Base-by-base conservation (phyloP, 2,797 vertebrate species). In the Eulemur albifrons region DNA sequence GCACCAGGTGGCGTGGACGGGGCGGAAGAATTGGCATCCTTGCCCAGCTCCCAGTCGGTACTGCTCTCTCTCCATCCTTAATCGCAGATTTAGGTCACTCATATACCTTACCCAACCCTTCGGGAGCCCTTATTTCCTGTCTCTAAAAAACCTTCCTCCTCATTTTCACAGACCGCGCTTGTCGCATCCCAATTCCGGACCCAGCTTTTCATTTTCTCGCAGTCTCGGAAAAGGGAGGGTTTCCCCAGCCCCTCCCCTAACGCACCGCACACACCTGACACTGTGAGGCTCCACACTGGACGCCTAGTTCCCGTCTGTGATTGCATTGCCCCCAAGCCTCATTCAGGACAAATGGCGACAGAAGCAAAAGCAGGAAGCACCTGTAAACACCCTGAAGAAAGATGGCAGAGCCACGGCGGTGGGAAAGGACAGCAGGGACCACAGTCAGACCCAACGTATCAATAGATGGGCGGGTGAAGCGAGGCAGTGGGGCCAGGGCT, bases 11-110 rank as follows among this genome's bases (percentile, higher is more conserved):
- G 0, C 99, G 99, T 2, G 99, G 99, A 30, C 99, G 99, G 27
- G 99, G 99, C 45, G 99, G 99, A 97, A 99, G 99, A 98, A 99
- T 99, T 21, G 99, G 99, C 99, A 99, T 99, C 98, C 97, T 99
- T 98, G 97, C 98, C 97, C 43, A 15, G 96, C 87, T 98, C 80
- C 97, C 89, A 75, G 97, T 84, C 2, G 93, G 97, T 98, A 98
- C 97, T n/a, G 48, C 90, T 94, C 79, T 97, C 96, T 98, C 98
- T 98, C 98, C 94, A 98, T 98, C 95, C 96, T 97, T 88, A 95
- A 95, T 91, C 91, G 97, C 83, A 97, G 96, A 95, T 89, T 98
- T 98, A 88, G 98, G 98, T 97, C 98, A 98, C 98, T 98, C 98
- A 95, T 96, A 98, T 98, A 98, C 98, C 99, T 99, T 17, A 83